phyloP scores from a whole-genome alignment of 2,888 invertebrate genomes.

The Tetramorium bicarinatum region DNA sequence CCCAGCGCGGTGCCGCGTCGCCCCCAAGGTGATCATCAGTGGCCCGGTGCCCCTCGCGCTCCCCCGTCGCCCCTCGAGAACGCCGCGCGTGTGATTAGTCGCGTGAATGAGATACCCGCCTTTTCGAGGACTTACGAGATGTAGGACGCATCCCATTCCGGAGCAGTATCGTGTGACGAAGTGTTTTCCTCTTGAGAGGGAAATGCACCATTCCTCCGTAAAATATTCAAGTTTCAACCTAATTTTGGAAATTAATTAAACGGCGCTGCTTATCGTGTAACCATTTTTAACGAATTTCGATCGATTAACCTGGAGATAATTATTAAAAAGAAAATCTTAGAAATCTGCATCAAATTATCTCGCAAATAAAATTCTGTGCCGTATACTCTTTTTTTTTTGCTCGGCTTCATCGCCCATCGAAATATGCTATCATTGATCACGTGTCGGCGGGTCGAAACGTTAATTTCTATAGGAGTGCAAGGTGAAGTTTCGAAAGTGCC shows the following conservation, averaged over 20 bases:
- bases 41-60: conserved; percentile 44
- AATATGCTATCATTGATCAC: conserved; percentile 16
- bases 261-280: background rate
- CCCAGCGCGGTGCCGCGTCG: conserved; percentile 60
- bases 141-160: background rate
- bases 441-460: conserved; percentile 21
- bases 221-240: background rate
- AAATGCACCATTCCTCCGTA: background rate
- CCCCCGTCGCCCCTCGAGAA: background rate
- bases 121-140: background rate
- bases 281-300: background rate
- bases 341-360: background rate
- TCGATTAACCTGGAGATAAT: background rate
- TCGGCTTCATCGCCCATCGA: background rate
- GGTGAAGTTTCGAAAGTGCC: conserved; percentile 20
- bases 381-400: background rate
- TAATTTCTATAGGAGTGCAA: conserved; percentile 24
- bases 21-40: conserved; percentile 55
- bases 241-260: background rate
- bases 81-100: conserved; percentile 64
- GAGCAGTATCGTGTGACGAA: background rate
- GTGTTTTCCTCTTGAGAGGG: background rate
- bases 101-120: conserved; percentile 30
- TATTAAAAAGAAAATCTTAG: background rate
- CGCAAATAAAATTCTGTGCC: background rate